phyloP scores from a whole-genome alignment of 2,797 vertebrate species.

The Tadarida brasiliensis region DNA sequence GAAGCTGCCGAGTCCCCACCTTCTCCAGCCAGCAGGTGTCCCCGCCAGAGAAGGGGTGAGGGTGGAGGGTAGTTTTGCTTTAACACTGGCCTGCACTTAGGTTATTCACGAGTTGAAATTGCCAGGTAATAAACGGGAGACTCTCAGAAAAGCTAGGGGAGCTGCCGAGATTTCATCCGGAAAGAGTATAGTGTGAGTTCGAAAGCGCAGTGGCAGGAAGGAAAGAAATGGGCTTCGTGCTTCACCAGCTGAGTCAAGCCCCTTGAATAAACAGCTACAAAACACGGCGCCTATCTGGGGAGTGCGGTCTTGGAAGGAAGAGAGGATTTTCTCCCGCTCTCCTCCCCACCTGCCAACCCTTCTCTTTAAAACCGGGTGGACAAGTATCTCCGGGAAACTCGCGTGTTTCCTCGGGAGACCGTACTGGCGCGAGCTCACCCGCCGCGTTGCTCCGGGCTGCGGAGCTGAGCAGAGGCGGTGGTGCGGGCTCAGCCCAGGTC shows the following conservation, averaged over 20 bases:
- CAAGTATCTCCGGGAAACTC: not conserved
- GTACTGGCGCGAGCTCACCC: not conserved
- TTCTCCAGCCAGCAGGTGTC: not conserved
- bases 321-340: not conserved
- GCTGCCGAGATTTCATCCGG: not conserved
- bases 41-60: not conserved
- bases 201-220: not conserved
- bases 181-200: not conserved
- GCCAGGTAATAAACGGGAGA: not conserved
- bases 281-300: not conserved
- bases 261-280: not conserved
- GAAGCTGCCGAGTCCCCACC: not conserved
- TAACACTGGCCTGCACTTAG: not conserved
- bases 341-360: not conserved
- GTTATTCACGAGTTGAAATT: not conserved
- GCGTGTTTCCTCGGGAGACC: not conserved
- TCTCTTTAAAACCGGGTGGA: not conserved
- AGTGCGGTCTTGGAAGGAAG: not conserved
- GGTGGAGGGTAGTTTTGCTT: not conserved
- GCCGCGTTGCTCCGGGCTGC: fast-evolving
- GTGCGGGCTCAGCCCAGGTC: not conserved
- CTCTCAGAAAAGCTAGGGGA: not conserved
- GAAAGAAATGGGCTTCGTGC: not conserved
- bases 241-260: not conserved
- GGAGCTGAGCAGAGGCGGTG: fast-evolving